Conservation (phyloP, 2,113 vertebrate species). For the Theropithecus gelada region DNA sequence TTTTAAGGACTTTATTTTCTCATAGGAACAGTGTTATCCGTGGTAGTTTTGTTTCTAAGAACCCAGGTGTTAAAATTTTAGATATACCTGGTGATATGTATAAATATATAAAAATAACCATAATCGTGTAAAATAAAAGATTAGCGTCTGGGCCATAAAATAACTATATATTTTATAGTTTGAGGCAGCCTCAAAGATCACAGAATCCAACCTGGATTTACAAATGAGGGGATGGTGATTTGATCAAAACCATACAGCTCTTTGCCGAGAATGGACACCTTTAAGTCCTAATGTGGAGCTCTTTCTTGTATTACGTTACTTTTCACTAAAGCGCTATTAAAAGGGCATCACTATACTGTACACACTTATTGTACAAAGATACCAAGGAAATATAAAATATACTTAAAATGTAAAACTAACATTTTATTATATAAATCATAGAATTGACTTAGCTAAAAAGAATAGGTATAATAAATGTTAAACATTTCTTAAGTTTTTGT, state of each 20-base stretch:
- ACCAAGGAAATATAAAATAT: neutral
- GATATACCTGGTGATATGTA: neutral
- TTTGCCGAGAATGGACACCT: neutral
- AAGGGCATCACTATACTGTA: neutral
- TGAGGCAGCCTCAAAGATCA: neutral
- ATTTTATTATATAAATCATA: neutral
- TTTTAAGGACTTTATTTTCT: constrained; percentile 21
- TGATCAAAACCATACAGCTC: neutral
- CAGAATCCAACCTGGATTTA: neutral
- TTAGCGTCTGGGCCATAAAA: neutral
- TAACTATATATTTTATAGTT: neutral
- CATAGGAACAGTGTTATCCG: neutral
- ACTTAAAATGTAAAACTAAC: constrained; percentile 33
- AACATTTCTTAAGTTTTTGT: constrained; percentile 16
- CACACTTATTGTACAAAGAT: neutral
- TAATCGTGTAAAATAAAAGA: neutral
- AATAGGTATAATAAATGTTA: constrained; percentile 3
- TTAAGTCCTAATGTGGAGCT: neutral
- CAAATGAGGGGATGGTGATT: neutral
- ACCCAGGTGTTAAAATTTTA: constrained; percentile 7
- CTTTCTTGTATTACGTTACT: neutral
- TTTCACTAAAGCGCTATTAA: neutral
- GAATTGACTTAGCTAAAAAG: constrained; percentile 17
- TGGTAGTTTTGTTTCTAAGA: constrained; percentile 24
- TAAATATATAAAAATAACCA: neutral